Percentiles rank a stretch among this genome's conserved stretches.
phyloP scores from a whole-genome alignment of 2,797 vertebrate species.

The Chiroxiphia lanceolata region DNA sequence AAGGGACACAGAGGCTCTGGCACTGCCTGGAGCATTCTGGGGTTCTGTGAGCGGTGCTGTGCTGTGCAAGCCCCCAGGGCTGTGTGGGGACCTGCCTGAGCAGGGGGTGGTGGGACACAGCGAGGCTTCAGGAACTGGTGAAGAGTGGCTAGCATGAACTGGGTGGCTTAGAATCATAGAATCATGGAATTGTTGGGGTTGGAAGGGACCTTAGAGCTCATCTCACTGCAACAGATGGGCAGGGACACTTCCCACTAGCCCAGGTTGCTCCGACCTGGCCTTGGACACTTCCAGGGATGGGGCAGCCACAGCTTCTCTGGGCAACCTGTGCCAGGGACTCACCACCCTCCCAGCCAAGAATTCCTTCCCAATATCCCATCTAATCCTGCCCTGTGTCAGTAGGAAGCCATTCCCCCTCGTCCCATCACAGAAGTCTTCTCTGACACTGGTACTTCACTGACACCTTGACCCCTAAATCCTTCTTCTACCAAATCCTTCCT shows the following conservation, averaged over 20 bases:
- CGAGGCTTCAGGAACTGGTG: fast-evolving
- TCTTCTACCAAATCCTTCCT: not conserved
- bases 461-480: not conserved
- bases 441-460: not conserved
- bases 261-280: not conserved
- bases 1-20: conserved; percentile 47
- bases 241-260: not conserved
- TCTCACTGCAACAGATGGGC: not conserved
- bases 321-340: not conserved
- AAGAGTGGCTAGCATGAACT: not conserved
- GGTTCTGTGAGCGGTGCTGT: not conserved
- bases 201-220: not conserved
- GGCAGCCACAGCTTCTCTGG: not conserved
- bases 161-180: not conserved
- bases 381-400: fast-evolving
- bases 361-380: not conserved
- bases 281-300: not conserved
- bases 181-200: not conserved
- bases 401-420: not conserved
- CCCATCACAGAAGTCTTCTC: not conserved
- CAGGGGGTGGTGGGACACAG: not conserved
- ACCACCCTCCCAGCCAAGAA: fast-evolving
- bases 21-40: not conserved
- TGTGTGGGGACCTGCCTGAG: not conserved
- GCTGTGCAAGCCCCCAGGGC: not conserved